Conservation (phyloP, 2,797 vertebrate species). For the Galago senegalensis region DNA sequence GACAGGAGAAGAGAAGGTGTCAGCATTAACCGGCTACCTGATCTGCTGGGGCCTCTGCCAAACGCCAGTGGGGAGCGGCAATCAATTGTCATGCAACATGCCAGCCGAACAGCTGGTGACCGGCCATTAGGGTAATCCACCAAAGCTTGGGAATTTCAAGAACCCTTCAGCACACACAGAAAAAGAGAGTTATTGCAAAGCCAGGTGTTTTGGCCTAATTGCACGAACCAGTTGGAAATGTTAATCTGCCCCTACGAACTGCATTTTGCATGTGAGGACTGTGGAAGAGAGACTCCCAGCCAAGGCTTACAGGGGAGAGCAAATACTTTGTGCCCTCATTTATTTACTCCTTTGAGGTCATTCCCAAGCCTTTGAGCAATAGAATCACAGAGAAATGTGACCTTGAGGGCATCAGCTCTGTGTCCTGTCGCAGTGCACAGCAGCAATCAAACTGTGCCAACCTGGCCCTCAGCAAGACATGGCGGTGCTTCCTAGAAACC, state of each 20-base stretch:
- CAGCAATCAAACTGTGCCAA: neutral
- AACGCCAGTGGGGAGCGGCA: slow-evolving; percentile 12
- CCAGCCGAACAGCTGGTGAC: slow-evolving; percentile 74
- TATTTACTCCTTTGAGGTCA: slow-evolving; percentile 30
- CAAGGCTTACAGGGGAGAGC: neutral
- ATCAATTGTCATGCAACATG: slow-evolving; percentile 5
- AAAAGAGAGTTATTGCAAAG: slow-evolving; percentile 77
- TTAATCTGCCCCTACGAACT: slow-evolving; percentile 53
- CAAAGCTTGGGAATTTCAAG: slow-evolving; percentile 64
- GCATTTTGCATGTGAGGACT: neutral
- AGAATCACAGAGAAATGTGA: neutral
- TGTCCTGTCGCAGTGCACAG: neutral
- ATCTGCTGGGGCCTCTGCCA: slow-evolving; percentile 65
- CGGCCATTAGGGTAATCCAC: slow-evolving; percentile 36
- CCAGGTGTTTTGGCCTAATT: slow-evolving; percentile 73
- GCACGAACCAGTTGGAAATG: slow-evolving; percentile 67
- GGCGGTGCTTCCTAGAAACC: neutral
- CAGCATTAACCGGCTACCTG: slow-evolving; percentile 13
- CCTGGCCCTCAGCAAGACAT: neutral
- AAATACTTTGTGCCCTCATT: neutral
- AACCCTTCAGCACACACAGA: neutral
- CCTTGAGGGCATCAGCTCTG: slow-evolving; percentile 7
- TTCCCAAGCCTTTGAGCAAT: neutral
- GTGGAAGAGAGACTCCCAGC: neutral
- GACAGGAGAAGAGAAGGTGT: neutral